phyloP scores from a whole-genome alignment of 2,113 vertebrate species.

The Hiodon alosoides region DNA sequence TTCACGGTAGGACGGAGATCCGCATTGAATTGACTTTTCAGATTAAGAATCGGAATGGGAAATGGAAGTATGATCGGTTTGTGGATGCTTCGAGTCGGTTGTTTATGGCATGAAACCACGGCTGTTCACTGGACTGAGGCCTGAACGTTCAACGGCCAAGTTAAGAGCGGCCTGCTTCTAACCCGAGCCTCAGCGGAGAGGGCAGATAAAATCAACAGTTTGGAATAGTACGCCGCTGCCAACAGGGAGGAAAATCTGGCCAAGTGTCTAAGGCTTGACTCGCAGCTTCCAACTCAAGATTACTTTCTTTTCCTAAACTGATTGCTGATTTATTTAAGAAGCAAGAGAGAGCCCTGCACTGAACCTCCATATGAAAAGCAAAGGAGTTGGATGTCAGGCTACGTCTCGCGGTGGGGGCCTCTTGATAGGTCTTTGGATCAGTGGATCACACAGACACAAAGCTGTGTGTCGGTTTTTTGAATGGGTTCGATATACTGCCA shows the following conservation, averaged over 20 bases:
- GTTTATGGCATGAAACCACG: too few species aligned
- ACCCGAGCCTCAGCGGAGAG: neutral
- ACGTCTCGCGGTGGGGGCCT: neutral
- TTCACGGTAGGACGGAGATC: too few species aligned
- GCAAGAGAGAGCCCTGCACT: constrained; percentile 23
- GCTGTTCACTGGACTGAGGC: too few species aligned
- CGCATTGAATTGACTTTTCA: too few species aligned
- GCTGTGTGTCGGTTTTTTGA: neutral
- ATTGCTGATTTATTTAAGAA: constrained; percentile 38
- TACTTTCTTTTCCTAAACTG: constrained; percentile 42
- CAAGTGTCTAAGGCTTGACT: constrained; percentile 50
- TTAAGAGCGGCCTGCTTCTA: too few species aligned
- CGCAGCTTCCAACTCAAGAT: constrained; percentile 44
- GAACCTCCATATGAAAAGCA: neutral
- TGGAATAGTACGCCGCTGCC: constrained; percentile 41
- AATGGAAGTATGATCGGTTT: too few species aligned
- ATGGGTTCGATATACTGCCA: neutral
- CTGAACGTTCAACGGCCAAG: too few species aligned
- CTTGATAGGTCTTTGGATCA: neutral
- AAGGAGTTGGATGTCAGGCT: neutral
- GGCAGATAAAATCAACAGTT: neutral
- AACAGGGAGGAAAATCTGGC: constrained; percentile 35
- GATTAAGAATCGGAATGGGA: too few species aligned
- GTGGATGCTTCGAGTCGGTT: too few species aligned
- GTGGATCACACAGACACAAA: neutral